Base-by-base conservation (phyloP, 2,888 invertebrate genomes). In the Caenorhabditis imperialis region DNA sequence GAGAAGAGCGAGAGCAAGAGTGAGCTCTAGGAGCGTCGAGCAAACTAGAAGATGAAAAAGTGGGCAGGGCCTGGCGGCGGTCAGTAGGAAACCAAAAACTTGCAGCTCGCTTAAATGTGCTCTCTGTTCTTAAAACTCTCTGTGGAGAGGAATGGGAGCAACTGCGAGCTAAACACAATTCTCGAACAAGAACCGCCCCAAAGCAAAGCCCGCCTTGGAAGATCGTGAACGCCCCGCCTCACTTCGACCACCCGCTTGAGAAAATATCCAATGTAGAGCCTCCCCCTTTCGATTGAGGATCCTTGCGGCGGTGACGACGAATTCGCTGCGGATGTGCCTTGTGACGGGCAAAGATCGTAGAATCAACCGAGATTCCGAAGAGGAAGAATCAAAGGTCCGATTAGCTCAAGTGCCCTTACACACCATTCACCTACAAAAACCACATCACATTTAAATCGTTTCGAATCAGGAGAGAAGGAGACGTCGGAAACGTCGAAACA, bases 31-130 rank as follows among this genome's bases (percentile, higher is more conserved):
- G n/a, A 55, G 47, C 55, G 63, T 63, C 54, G 67, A 67, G 67
- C 67, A 67, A 67, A 67, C 67, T 67, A 67, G 67, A 67, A 67
- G 67, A 65, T 38, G 65, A 65, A 35, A 47, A 57, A 67, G 51
- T 57, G 67, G 67, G 67, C 67, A 37, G 67, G 57, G 67, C 67
- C 67, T 57, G 57, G 67, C 67, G 51, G 67, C 67, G 67, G 67
- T 67, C 67, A 67, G 67, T 57, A 40, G 67, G 50, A 45, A 67
- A 57, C 57, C 67, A 57, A 67, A 57, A 67, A 57, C 48, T 67
- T 67, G 33, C 45, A 54, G 37, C 42, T 65, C 44, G 55, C 57
- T 50, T 48, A 35, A 53, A 54, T 51, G 38, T 63, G 63, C 65
- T 57, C 67, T 67, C 67, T 67, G 67, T 67, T 67, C 57, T 51